A percentile compares a stretch with the other conserved stretches of the same genome.
These are phyloP conservation scores for Diachasmimorpha longicaudata DNA, from an alignment of 1,140 invertebrate species.

Conservation along the genomic window DNA sequence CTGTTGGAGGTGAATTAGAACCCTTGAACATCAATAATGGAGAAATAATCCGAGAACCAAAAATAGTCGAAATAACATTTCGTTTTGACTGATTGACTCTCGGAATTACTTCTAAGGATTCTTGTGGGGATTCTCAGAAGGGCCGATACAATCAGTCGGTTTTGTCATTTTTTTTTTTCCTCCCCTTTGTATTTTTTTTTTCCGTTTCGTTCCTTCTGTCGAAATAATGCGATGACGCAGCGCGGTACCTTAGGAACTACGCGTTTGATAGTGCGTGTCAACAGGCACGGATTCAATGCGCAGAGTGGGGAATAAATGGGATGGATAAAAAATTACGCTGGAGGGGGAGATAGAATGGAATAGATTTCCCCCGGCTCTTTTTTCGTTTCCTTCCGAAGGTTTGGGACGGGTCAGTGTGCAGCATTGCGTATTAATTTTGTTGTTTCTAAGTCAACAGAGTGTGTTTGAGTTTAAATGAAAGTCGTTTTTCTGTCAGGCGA, in stretches of 20 bases:
- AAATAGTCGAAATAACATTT: background rate
- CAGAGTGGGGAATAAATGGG: background rate
- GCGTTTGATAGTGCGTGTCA: constrained; percentile 14
- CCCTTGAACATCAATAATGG: too few relatives aligned
- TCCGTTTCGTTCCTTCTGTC: background rate
- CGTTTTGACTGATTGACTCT: constrained; percentile 6
- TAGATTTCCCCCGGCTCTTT: background rate
- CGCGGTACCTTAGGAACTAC: background rate
- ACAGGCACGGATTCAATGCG: background rate
- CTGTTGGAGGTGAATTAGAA: too few relatives aligned
- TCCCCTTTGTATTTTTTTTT: background rate
- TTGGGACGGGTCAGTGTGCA: background rate
- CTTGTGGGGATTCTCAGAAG: constrained; percentile 8
- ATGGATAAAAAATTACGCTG: background rate
- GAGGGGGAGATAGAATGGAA: background rate
- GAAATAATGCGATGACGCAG: constrained; percentile 2
- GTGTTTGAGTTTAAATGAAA: background rate
- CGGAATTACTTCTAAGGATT: background rate
- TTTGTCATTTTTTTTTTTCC: background rate
- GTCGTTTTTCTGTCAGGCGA: background rate
- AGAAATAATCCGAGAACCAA: background rate
- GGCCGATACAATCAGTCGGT: constrained; percentile 8
- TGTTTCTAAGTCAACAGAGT: background rate
- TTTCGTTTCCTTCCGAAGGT: background rate
- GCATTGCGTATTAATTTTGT: background rate